These are phyloP conservation scores for Macrotrachela quadricornifera DNA, from an alignment of 1,140 invertebrate species.

Conservation along the genomic window DNA sequence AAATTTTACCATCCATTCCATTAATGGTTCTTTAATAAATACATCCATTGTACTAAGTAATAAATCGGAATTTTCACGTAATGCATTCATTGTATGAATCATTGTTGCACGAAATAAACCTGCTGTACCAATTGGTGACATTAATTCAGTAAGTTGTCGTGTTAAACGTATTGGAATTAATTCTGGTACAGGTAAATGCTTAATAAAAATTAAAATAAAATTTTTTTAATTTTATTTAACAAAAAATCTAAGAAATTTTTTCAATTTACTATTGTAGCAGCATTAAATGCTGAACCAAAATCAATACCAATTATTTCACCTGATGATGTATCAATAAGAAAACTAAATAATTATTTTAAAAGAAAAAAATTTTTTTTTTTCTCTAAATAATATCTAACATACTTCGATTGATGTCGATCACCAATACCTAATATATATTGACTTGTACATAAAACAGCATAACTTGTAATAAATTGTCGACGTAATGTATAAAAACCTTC, in stretches of 20 bases:
- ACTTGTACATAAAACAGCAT: slow-evolving; percentile 39
- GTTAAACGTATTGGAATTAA: slow-evolving; percentile 53
- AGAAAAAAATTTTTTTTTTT: too few relatives aligned
- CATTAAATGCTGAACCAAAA: slow-evolving; percentile 52
- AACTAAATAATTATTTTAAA: slow-evolving; percentile 36
- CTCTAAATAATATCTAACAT: too few relatives aligned
- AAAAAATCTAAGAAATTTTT: too few relatives aligned
- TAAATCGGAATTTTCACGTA: slow-evolving; percentile 35
- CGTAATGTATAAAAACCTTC: slow-evolving; percentile 14
- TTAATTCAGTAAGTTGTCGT: slow-evolving; percentile 42
- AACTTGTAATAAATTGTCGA: slow-evolving; percentile 35
- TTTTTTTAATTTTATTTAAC: too few relatives aligned
- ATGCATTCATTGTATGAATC: slow-evolving; percentile 38
- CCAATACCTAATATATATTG: slow-evolving; percentile 52
- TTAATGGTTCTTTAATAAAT: slow-evolving; percentile 47
- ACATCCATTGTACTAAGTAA: slow-evolving; percentile 46
- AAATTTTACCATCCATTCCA: slow-evolving; percentile 40
- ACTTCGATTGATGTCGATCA: slow-evolving; percentile 41
- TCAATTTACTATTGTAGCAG: slow-evolving; percentile 30
- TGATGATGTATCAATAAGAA: slow-evolving; percentile 38
- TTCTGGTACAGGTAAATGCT: slow-evolving; percentile 43
- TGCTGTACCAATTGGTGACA: slow-evolving; percentile 41
- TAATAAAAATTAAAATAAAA: too few relatives aligned
- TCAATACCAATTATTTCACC: slow-evolving; percentile 51
- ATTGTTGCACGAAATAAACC: slow-evolving; percentile 43